Base-by-base conservation (phyloP, 2,113 vertebrate species). In the Laterallus jamaicensis region DNA sequence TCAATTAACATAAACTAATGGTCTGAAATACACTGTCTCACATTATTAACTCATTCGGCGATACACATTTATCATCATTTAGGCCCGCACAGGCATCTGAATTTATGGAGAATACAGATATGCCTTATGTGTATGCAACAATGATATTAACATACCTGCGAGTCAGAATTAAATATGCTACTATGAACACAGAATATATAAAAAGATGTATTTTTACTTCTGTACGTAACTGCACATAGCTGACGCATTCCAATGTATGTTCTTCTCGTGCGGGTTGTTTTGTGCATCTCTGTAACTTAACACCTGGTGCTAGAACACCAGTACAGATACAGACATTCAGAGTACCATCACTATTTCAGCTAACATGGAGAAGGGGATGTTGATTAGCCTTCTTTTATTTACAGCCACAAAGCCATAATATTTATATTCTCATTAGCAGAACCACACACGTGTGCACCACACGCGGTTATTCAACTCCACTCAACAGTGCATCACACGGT, bases 211-310 rank as follows among this genome's bases (percentile, higher is more conserved):
- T 37, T 82, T 62, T 73, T 22, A 54, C 29, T 80, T 86, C 68
- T 11, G 5, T 5, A 21, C 5, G 3, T 76, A 93, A 83, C 16
- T 20, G 35, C 22, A 18, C 47, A 28, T 11, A 83, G 24, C 37
- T 54, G 54, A 77, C 8, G 25, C 63, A 15, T 59, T 74, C 59
- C 91, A 56, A 3, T 37, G 58, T 63, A 88, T 93, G 80, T 66
- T 87, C 37, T 92, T 67, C 62, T 92, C 52, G 59, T 0, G 7
- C 28, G 42, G 58, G 62, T 77, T 3, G 20, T 64, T 91, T 85
- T 56, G 75, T 42, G 59, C 52, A 63, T 58, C 84, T 84, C 24
- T 49, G 81, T 81, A 96, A 97, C 71, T 90, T 66, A 82, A 84
- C 52, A 69, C 26, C 64, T 82, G 60, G 35, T 83, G 37, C 70